Evolutionary conservation across 1,140 invertebrate species (phyloP).

Genomic region (Diachasma alloeum): DNA sequence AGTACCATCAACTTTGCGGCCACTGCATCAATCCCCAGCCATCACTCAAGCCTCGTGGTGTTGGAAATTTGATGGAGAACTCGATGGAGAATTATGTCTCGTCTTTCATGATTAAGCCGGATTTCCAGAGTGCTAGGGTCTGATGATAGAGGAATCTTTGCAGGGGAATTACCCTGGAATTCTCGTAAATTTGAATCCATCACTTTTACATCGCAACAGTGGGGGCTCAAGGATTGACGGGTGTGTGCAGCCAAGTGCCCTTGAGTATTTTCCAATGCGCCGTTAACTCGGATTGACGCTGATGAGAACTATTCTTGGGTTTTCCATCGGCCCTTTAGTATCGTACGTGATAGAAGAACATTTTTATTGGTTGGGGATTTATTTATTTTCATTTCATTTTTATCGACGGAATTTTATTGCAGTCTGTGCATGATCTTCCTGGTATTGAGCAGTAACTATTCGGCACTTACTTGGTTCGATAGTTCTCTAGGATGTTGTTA

Average conservation of each 20-base stretch:
- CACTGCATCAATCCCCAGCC: not conserved
- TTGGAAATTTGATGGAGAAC: not conserved
- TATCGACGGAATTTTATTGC: too few species aligned
- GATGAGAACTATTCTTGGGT: not conserved
- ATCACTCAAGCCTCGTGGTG: not conserved
- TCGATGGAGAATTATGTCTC: not conserved
- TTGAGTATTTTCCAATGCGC: not conserved
- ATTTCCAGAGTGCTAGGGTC: not conserved
- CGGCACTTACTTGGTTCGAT: too few species aligned
- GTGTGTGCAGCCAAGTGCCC: not conserved
- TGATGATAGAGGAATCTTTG: not conserved
- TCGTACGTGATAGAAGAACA: too few species aligned
- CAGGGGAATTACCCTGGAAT: not conserved
- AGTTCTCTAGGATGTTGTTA: too few species aligned
- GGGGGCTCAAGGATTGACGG: not conserved
- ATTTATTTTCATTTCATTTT: too few species aligned
- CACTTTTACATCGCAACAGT: not conserved
- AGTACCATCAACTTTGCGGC: conserved; percentile 14
- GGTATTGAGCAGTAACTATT: too few species aligned
- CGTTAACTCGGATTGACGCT: not conserved
- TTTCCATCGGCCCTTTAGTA: too few species aligned
- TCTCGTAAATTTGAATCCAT: not conserved
- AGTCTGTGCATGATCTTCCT: too few species aligned
- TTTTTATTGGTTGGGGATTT: too few species aligned
- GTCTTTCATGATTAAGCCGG: not conserved